Percentiles rank a stretch among this genome's conserved stretches.
phyloP scores from a whole-genome alignment of 2,888 invertebrate genomes.

The Smittia aterrima region DNA sequence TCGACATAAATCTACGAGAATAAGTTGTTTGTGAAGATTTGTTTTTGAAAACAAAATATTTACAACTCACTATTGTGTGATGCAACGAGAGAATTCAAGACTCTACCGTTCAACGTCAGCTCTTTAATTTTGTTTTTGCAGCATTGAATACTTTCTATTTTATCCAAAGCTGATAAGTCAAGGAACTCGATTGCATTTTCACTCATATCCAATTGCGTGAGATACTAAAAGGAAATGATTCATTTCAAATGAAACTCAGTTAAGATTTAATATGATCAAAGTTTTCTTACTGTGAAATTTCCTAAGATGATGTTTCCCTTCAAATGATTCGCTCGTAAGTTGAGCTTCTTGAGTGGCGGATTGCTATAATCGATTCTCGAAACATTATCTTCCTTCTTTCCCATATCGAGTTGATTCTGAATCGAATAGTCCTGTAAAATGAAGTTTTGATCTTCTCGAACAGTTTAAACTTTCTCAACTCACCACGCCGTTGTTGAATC shows the following conservation, averaged over 20 bases:
- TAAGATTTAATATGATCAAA: neutral
- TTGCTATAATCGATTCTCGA: constrained; percentile 43
- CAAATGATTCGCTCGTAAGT: constrained; percentile 71
- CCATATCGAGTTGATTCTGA: constrained; percentile 42
- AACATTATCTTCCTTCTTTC: constrained; percentile 45
- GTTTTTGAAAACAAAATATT: neutral
- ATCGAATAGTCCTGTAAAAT: constrained; percentile 6
- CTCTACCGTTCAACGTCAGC: constrained; percentile 73
- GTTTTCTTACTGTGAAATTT: constrained; percentile 71
- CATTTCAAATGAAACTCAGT: too few species aligned
- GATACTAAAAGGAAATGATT: constrained; percentile 58
- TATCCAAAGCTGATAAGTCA: constrained; percentile 75
- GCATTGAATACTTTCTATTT: constrained; percentile 73
- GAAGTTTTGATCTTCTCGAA: neutral
- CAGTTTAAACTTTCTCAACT: constrained; percentile 13
- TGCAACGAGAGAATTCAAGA: constrained; percentile 72
- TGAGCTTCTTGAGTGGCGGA: constrained; percentile 67
- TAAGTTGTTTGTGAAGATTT: constrained; percentile 41
- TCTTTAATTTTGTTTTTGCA: constrained; percentile 74
- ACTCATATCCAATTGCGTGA: constrained; percentile 78
- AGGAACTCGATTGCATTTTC: constrained; percentile 80
- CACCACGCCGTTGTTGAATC: constrained; percentile 45
- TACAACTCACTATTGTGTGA: constrained; percentile 71
- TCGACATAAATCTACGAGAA: constrained; percentile 67
- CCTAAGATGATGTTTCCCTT: constrained; percentile 83